A percentile compares a stretch with the other conserved stretches of the same genome.
These are phyloP conservation scores for Oasisia sp. DNA, from an alignment of 2,888 invertebrate species.

Conservation along the genomic window DNA sequence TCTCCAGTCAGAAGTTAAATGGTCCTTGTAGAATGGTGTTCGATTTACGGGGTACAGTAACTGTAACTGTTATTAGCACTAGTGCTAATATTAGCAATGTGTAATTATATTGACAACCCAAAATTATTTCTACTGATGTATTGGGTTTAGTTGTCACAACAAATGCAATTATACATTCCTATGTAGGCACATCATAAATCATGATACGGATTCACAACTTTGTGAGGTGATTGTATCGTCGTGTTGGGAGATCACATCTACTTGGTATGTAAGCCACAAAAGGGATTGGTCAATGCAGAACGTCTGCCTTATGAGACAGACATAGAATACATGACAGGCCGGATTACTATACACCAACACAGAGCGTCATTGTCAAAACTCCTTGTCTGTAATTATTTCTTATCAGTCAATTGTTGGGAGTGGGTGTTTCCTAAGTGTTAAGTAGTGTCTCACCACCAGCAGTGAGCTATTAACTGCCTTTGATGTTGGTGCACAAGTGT, in stretches of 20 bases:
- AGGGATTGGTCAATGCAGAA: not conserved
- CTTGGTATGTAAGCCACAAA: not conserved
- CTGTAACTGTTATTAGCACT: not conserved
- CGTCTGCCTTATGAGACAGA: not conserved
- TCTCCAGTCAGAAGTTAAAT: not conserved
- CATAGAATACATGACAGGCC: not conserved
- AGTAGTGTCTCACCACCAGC: not conserved
- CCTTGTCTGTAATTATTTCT: conserved; percentile 13
- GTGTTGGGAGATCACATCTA: not conserved
- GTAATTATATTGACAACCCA: not conserved
- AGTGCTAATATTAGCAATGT: not conserved
- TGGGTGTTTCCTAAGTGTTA: not conserved
- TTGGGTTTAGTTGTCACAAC: not conserved
- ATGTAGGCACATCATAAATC: not conserved
- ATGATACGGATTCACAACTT: not conserved
- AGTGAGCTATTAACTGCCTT: not conserved
- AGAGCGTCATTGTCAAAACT: not conserved
- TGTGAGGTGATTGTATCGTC: not conserved
- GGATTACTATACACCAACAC: not conserved
- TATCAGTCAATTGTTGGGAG: not conserved
- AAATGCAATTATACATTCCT: not conserved
- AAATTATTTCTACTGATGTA: not conserved
- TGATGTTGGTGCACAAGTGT: not conserved
- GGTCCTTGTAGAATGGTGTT: not conserved
- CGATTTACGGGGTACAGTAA: not conserved